Evolutionary conservation across 2,113 vertebrate species (phyloP), one percentile per base, ranked within the genome.

Genomic region (Promerops cafer): DNA sequence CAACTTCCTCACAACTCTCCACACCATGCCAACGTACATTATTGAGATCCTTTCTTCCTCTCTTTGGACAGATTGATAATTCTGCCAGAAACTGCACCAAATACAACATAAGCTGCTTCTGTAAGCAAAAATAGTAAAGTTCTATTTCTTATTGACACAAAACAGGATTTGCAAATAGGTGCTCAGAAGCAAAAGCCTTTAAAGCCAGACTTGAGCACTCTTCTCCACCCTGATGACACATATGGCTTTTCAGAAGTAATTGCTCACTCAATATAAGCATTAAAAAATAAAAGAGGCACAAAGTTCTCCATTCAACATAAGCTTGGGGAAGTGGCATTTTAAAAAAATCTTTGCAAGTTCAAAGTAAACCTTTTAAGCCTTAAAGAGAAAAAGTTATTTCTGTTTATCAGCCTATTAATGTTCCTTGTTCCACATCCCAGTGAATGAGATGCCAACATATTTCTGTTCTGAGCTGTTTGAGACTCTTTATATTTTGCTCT

Each of bases 251-350:
- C 76, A 81, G 42, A 59, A 75, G 84, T 61, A 89, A 88, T 47
- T 71, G 40, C 53, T 89, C 54, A 22, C 59, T 74, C 45, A 53
- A 44, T 87, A 47, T 13, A 31, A 96, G 87, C 28, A 68, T 26
- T 64, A 57, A 80, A 89, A 81, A 91, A 87, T 56, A 60, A 68
- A 91, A 66, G 56, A 94, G 96, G 71, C 53, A 61, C n/a, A 7
- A 69, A 81, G 61, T 85, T 95, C 70, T 69, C n/a, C 6, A 3
- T 91, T 50, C 54, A n/a, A 8, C 18, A 61, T 70, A 93, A 96
- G 84, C 79, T 89, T 37, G n/a, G 60, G 59, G 84, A 97, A 89
- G 44, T 66, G 94, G 93, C 94, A 96, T 97, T 98, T 97, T 70
- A 89, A 6, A 21, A 19, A 59, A 95, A 79, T 83, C 95, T 93